These are phyloP conservation scores for Tonatia bakeri DNA, from an alignment of 2,113 vertebrate genomes.

Conservation along the genomic window DNA sequence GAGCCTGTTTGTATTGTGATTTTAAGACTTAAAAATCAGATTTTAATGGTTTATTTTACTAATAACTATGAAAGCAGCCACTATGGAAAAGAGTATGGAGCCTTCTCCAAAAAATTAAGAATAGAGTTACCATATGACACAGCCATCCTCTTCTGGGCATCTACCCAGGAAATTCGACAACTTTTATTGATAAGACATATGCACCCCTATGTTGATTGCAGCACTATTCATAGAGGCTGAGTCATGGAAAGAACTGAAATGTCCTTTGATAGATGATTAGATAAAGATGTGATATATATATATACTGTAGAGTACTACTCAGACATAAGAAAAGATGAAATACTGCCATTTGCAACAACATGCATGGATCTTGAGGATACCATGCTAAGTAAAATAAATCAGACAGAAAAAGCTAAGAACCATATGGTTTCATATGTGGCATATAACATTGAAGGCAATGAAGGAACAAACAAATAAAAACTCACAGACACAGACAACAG, in stretches of 20 bases:
- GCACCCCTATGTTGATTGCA: too few relatives aligned
- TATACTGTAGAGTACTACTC: not conserved
- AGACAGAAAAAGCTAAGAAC: not conserved
- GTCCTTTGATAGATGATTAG: too few relatives aligned
- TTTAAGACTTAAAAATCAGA: not conserved
- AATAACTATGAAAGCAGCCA: not conserved
- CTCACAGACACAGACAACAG: too few relatives aligned
- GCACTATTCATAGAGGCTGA: too few relatives aligned
- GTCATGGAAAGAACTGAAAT: too few relatives aligned
- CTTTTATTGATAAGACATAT: not conserved
- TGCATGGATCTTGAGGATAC: not conserved
- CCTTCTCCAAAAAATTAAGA: not conserved
- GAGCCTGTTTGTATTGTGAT: not conserved
- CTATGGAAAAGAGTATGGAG: not conserved
- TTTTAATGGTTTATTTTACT: not conserved
- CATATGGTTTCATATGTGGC: not conserved
- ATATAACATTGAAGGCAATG: not conserved
- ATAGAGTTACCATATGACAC: not conserved
- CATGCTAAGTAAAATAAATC: not conserved
- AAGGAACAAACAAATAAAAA: not conserved
- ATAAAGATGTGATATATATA: not conserved
- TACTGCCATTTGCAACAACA: not conserved
- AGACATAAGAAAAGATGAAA: not conserved
- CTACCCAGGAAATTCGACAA: not conserved
- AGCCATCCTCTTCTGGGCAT: not conserved